phyloP scores from a whole-genome alignment of 92 coral and sea anemone genomes.

The Umimayanthus chanpuru region DNA sequence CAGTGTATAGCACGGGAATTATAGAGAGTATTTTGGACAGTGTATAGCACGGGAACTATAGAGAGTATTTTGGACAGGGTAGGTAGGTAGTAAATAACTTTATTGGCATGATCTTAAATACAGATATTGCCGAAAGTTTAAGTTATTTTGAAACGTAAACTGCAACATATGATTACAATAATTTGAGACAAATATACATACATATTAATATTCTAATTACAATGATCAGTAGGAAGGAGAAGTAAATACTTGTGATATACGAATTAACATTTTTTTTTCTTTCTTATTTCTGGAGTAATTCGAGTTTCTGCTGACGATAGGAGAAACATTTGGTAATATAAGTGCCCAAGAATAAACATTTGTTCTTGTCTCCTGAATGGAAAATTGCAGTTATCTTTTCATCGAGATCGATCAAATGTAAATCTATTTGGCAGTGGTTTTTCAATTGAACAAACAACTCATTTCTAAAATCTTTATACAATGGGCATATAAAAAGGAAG shows the following conservation, averaged over 20 bases:
- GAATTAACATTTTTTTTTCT: not conserved
- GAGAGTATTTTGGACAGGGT: too few species aligned
- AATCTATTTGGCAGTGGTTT: slow-evolving; percentile 4
- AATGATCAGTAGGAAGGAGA: not conserved
- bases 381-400: slow-evolving; percentile 2
- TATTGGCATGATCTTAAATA: too few species aligned
- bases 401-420: slow-evolving; percentile 4
- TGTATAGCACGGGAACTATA: too few species aligned
- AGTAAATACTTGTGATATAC: too few species aligned
- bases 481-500: slow-evolving; percentile 3
- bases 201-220: too few species aligned
- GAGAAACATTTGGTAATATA: slow-evolving; percentile 2
- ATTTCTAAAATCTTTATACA: slow-evolving; percentile 1
- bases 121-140: too few species aligned
- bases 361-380: slow-evolving; percentile 6
- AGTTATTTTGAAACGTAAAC: too few species aligned
- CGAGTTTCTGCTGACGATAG: slow-evolving; percentile 6
- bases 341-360: slow-evolving; percentile 4
- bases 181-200: too few species aligned
- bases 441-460: not conserved
- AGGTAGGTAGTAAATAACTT: too few species aligned
- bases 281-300: slow-evolving; percentile 2
- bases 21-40: too few species aligned
- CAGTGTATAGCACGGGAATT: too few species aligned
- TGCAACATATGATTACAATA: too few species aligned